Conservation (phyloP, 1,140 invertebrate species). For the Pinna nobilis region DNA sequence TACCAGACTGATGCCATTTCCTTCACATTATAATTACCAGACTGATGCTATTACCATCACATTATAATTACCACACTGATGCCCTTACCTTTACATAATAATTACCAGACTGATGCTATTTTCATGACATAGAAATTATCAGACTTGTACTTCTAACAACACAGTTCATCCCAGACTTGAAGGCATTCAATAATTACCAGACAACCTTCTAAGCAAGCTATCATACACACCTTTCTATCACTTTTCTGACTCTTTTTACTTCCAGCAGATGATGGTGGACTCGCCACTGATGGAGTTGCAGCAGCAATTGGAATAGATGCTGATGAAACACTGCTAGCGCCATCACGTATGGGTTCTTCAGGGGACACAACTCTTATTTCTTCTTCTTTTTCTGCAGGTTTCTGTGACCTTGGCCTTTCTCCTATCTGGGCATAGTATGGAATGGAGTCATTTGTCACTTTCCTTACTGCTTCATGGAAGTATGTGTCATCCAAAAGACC, state of each 20-base stretch:
- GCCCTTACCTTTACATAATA: no score
- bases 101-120: no score
- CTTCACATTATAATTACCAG: no score
- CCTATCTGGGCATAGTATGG: slow-evolving; percentile 71
- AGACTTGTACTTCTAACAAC: no score
- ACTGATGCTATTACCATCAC: no score
- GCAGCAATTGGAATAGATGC: slow-evolving; percentile 16
- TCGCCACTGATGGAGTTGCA: neutral
- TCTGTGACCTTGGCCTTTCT: slow-evolving; percentile 18
- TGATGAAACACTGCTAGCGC: slow-evolving; percentile 9
- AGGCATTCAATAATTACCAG: no score
- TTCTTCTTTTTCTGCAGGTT: slow-evolving; percentile 1
- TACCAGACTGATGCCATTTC: no score
- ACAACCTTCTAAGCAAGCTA: no score
- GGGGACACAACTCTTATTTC: neutral
- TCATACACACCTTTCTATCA: slow-evolving; percentile 12
- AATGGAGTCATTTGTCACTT: slow-evolving; percentile 67
- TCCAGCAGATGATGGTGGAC: slow-evolving; percentile 27
- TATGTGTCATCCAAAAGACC: slow-evolving; percentile 69
- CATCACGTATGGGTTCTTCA: slow-evolving; percentile 4
- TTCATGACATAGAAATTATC: no score
- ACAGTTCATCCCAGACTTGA: no score
- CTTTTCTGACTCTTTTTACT: slow-evolving; percentile 27
- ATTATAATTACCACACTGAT: no score
- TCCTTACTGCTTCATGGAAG: slow-evolving; percentile 67